These are phyloP conservation scores for Bursaphelenchus mucronatus DNA, from an alignment of 1,140 invertebrate genomes.

Conservation along the genomic window DNA sequence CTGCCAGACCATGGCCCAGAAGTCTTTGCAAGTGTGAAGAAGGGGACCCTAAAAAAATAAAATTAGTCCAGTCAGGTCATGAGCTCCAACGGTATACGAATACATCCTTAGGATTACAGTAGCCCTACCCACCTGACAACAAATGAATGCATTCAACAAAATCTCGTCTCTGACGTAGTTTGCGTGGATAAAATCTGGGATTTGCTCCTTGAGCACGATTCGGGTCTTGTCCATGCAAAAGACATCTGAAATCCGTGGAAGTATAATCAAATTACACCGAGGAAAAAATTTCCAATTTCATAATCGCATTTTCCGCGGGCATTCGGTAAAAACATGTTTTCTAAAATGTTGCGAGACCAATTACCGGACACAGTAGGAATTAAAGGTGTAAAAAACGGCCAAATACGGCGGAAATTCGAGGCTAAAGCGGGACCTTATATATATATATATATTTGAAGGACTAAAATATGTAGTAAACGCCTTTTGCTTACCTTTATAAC, in stretches of 20 bases:
- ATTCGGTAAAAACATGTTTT: too few species aligned
- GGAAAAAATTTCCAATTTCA: too few species aligned
- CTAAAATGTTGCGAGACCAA: too few species aligned
- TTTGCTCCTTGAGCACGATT: constrained; percentile 16
- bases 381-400: too few species aligned
- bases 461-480: constrained; percentile 6
- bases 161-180: too few species aligned
- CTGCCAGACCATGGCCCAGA: constrained; percentile 86
- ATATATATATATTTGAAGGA: too few species aligned
- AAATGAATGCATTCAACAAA: constrained; percentile 12
- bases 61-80: background rate
- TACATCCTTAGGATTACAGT: constrained; percentile 29
- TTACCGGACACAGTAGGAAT: too few species aligned
- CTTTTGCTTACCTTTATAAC: constrained; percentile 31
- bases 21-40: constrained; percentile 76
- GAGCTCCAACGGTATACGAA: constrained; percentile 34
- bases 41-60: constrained; percentile 75
- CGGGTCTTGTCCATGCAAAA: constrained; percentile 25
- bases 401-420: too few species aligned
- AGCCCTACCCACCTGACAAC: constrained; percentile 25
- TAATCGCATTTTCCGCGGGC: too few species aligned
- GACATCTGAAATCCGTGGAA: constrained; percentile 30
- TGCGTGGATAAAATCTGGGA: constrained; percentile 22
- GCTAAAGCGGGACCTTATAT: too few species aligned
- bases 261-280: too few species aligned